Base-by-base conservation (phyloP, 1,140 invertebrate genomes). In the Drosophila tsacasi region DNA sequence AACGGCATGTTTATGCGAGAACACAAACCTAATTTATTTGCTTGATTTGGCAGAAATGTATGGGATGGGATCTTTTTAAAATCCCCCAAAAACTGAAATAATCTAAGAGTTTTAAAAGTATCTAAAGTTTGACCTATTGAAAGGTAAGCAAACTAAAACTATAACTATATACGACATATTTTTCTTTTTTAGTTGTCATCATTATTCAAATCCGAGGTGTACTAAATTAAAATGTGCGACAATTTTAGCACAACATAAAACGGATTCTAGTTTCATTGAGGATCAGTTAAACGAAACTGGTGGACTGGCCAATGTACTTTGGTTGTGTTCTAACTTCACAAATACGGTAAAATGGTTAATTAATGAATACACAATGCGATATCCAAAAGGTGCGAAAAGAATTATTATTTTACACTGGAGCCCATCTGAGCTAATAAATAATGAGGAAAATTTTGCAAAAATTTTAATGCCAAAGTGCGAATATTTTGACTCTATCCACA, bases 331-430 rank as follows among this genome's bases (percentile, higher is more conserved):
- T 0, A 93, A 95, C 66, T 91, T 96, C 30, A 93, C 49, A 12
- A 93, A 92, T 9, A 92, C 95, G 1, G 93, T 79, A 21, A 46
- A 30, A 9, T 21, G 59, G 50, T 40, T 78, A 9, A 19, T 78
- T 30, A 32, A 82, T 74, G 42, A 32, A 1, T 85, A 85, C 35
- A 17, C 17, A 12, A n/a, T 13, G 8, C 37, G 60, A 10, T 62
- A 72, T 21, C 49, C 25, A 0, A 13, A 46, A 59, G 58, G 67
- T 27, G 93, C 93, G 35, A 95, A 94, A 40, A 57, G 89, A 21
- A 82, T 96, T 42, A 84, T 97, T 5, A 94, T 97, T 49, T 93
- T 97, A 47, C 94, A 95, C 77, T 96, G 95, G 94, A 94, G 94
- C 3, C 96, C 96, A 1, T 96, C 95, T 58, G 93, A 93, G n/a